Conservation (phyloP, 2,888 invertebrate genomes). For the Podabrus alpinus region DNA sequence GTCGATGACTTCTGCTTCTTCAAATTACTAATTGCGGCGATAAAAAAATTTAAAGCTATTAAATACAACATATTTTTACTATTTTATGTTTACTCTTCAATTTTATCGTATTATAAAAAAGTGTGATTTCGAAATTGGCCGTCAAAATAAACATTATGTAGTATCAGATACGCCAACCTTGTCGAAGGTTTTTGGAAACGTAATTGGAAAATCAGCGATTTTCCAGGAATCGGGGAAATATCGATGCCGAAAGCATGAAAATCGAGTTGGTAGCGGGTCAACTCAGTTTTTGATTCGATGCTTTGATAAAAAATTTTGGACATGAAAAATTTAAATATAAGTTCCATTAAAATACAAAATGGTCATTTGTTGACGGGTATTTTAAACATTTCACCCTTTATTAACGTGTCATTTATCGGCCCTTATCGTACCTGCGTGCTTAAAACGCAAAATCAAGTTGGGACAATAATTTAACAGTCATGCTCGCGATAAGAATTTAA, state of each 20-base stretch:
- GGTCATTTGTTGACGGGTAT: constrained; percentile 1
- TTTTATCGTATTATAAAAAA: background rate
- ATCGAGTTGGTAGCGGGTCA: too few relatives aligned
- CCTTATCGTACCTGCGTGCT: constrained; percentile 2
- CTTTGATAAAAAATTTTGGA: background rate
- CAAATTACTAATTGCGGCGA: constrained; percentile 20
- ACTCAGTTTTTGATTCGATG: background rate
- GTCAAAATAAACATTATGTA: too few relatives aligned
- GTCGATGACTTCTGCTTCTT: constrained; percentile 29
- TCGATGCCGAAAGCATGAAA: too few relatives aligned
- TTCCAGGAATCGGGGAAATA: too few relatives aligned
- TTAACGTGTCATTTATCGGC: constrained; percentile 4
- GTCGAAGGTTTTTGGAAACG: too few relatives aligned
- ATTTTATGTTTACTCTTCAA: background rate
- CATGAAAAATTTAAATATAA: constrained; percentile 1
- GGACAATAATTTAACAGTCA: constrained; percentile 4
- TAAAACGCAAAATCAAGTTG: background rate
- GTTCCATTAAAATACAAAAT: constrained; percentile 1
- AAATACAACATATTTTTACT: background rate
- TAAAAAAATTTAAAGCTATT: constrained; percentile 19
- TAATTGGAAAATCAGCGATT: too few relatives aligned
- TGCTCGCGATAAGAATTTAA: constrained; percentile 3
- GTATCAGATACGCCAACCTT: too few relatives aligned
- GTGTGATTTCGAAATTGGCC: background rate
- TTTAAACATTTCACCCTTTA: background rate